These are phyloP conservation scores for Catocala sponsa DNA, from an alignment of 2,888 invertebrate species.

Conservation along the genomic window DNA sequence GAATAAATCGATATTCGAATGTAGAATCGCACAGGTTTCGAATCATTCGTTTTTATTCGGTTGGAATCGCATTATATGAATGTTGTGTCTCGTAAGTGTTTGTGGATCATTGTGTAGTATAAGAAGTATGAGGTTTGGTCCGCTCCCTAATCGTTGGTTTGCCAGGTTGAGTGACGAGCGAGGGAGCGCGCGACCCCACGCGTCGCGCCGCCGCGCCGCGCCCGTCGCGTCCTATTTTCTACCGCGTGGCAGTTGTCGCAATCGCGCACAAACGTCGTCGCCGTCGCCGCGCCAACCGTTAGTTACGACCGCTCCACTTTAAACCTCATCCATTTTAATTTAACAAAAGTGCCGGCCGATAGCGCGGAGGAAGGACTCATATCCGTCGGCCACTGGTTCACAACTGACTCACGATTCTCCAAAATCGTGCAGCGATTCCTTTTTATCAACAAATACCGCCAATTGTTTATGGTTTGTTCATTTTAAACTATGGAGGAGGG, in stretches of 20 bases:
- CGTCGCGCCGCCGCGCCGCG: conserved; percentile 52
- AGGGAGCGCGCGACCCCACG: conserved; percentile 69
- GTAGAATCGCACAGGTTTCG: no score
- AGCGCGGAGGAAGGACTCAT: conserved; percentile 85
- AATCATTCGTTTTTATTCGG: no score
- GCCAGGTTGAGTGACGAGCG: conserved; percentile 42
- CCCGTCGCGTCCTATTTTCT: conserved; percentile 69
- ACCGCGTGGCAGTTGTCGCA: conserved; percentile 67
- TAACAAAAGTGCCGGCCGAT: conserved; percentile 87
- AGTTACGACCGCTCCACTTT: conserved; percentile 86
- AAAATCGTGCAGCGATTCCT: conserved; percentile 44
- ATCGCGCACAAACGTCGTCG: conserved; percentile 74
- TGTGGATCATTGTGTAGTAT: background rate
- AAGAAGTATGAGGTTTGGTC: conserved; percentile 4
- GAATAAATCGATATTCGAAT: no score
- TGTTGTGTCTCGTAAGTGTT: no score
- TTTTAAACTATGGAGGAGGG: no score
- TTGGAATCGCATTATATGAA: no score
- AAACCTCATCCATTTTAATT: conserved; percentile 88
- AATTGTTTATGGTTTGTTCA: no score
- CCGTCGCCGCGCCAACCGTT: conserved; percentile 79
- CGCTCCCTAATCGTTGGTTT: conserved; percentile 45
- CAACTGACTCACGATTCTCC: conserved; percentile 49
- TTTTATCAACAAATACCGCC: conserved; percentile 23
- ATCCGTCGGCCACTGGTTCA: conserved; percentile 74